Conservation (phyloP, 1,140 invertebrate species). For the Orussus abietinus region DNA sequence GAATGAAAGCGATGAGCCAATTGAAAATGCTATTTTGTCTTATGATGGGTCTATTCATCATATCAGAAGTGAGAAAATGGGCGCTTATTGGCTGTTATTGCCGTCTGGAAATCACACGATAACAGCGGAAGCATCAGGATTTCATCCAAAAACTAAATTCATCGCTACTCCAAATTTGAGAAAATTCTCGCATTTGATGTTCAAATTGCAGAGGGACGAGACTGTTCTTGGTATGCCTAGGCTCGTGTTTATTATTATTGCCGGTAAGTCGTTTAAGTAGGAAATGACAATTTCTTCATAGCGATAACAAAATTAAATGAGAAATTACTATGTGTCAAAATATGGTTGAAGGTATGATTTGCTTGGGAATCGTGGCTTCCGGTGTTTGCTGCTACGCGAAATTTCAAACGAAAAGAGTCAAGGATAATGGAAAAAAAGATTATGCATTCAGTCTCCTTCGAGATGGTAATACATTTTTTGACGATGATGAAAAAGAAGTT, state of each 20-base stretch:
- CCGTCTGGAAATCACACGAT: slow-evolving; percentile 56
- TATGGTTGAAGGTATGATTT: slow-evolving; percentile 36
- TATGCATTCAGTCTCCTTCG: slow-evolving; percentile 48
- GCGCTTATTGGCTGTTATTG: slow-evolving; percentile 59
- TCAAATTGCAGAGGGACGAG: slow-evolving; percentile 64
- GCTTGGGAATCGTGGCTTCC: slow-evolving; percentile 27
- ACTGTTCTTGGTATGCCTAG: slow-evolving; percentile 69
- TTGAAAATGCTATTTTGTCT: slow-evolving; percentile 56
- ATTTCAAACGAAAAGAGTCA: slow-evolving; percentile 42
- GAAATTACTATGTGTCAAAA: slow-evolving; percentile 26
- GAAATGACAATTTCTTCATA: slow-evolving; percentile 26
- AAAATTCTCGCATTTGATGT: slow-evolving; percentile 55
- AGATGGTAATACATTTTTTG: slow-evolving; percentile 48
- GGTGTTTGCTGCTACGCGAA: slow-evolving; percentile 37
- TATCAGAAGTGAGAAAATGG: slow-evolving; percentile 51
- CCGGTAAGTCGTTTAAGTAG: slow-evolving; percentile 53
- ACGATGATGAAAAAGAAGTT: slow-evolving; percentile 62
- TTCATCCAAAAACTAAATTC: slow-evolving; percentile 54
- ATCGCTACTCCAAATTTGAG: slow-evolving; percentile 48
- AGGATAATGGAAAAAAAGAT: slow-evolving; percentile 36
- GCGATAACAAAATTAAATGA: slow-evolving; percentile 42
- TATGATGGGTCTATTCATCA: slow-evolving; percentile 49
- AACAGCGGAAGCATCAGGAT: slow-evolving; percentile 56
- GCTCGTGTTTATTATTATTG: slow-evolving; percentile 67
- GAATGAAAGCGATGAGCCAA: slow-evolving; percentile 57